Conservation (phyloP, 2,113 vertebrate genomes). For the Dicaeum eximium region DNA sequence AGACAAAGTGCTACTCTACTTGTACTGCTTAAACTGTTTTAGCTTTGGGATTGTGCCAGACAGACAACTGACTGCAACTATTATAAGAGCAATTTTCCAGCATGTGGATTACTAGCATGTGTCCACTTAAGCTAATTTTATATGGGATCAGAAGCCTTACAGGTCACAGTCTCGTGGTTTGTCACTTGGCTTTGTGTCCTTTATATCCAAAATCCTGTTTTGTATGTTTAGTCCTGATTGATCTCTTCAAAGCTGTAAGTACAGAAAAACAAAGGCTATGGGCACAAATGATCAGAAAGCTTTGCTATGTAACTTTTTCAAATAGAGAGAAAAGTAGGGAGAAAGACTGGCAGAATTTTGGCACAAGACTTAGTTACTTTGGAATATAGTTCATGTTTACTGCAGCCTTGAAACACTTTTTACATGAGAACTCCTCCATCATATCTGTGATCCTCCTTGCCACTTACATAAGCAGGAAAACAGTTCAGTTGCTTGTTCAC, state of each 20-base stretch:
- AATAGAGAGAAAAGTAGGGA: background rate
- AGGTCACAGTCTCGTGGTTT: constrained; percentile 1
- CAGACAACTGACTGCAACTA: constrained; percentile 8
- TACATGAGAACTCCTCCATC: background rate
- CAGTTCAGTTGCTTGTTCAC: background rate
- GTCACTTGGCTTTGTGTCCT: background rate
- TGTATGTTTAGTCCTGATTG: background rate
- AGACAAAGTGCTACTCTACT: background rate
- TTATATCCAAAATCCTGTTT: background rate
- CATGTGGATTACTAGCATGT: constrained; percentile 26
- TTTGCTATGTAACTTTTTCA: background rate
- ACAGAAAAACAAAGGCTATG: background rate
- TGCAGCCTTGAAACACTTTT: background rate
- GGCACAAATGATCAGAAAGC: background rate
- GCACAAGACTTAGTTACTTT: background rate
- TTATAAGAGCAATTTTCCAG: constrained; percentile 5
- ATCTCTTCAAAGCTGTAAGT: background rate
- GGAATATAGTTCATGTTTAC: background rate
- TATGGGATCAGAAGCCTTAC: background rate
- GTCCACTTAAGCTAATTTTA: constrained; percentile 51
- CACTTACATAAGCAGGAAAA: background rate
- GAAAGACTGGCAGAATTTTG: background rate
- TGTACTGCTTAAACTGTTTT: background rate
- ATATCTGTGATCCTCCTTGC: background rate
- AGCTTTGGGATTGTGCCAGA: constrained; percentile 8